phyloP scores from a whole-genome alignment of 1,140 invertebrate species.

The Cecropterus lyciades region DNA sequence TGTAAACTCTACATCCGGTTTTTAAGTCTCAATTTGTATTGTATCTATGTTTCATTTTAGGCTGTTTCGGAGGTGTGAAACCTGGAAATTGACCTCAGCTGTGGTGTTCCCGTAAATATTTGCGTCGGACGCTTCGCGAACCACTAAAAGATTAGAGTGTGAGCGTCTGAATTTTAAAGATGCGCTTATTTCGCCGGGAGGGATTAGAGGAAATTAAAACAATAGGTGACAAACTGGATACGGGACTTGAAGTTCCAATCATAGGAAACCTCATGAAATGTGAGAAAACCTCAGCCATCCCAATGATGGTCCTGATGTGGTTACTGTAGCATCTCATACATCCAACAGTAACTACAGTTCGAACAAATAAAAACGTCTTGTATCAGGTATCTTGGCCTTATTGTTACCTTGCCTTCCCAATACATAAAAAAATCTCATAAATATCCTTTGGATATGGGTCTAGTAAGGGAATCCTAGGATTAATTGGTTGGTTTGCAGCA shows the following conservation, averaged over 20 bases:
- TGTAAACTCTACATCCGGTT: conserved; percentile 26
- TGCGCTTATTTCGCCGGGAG: conserved; percentile 10
- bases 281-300: no score
- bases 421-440: no score
- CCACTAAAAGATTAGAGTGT: conserved; percentile 67
- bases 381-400: no score
- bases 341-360: no score
- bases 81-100: conserved; percentile 74
- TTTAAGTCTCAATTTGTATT: conserved; percentile 42
- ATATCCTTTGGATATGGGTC: no score
- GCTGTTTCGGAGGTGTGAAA: conserved; percentile 38
- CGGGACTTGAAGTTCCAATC: not conserved
- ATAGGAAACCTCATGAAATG: no score
- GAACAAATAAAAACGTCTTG: no score
- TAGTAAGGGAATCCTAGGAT: no score
- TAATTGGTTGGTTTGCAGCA: no score
- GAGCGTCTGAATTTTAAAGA: conserved; percentile 64
- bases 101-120: conserved; percentile 73
- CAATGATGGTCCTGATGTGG: no score
- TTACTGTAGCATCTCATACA: no score
- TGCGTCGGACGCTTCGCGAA: conserved; percentile 61
- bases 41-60: conserved; percentile 21
- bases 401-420: no score
- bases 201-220: conserved; percentile 31
- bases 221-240: not conserved